Base-by-base conservation (phyloP, 30 jellyfish, hydroid and myxozoan species). In the Aurelia aurita region DNA sequence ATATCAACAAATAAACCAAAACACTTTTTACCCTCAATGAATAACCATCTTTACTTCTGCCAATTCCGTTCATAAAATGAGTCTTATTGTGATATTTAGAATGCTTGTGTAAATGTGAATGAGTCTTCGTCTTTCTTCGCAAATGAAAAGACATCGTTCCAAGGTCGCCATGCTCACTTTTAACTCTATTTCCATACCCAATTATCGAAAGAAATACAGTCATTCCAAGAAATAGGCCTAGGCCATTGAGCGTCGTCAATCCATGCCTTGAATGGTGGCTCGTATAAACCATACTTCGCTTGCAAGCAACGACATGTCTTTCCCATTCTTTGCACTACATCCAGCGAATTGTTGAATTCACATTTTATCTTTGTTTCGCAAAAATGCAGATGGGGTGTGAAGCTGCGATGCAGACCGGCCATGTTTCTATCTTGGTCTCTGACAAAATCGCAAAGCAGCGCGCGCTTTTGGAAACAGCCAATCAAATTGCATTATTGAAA, bases 111-210 rank as follows among this genome's bases (percentile, higher is more conserved):
- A 34, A 3, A 54, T 91, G 98, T 43, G 63, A 54, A 70, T 91
- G 98, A 16, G 69, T 54, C 59, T 92, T 92, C 23, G 96, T 86
- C 55, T 92, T 92, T 54, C 98, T 69, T 58, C 87, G 91, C 69
- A 92, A 71, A 45, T 92, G 95, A 79, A 64, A 92, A 34, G 98
- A 92, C n/a, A 77, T 77, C 10, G 87, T 23, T 26, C 96, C 96
- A 39, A 87, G 90, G 35, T 87, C 96, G 64, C 89, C 90, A 31
- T 87, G 96, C 53, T 83, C 93, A 44, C 87, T 58, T 22, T 27
- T 47, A 53, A 71, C 81, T 57, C 87, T 83, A 14, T 22, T 43
- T 58, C 64, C 60, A 22, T 72, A 25, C 13, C 69, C 55, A 67
- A 69, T 35, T 14, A 67, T 74, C 19, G 62, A 45, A 18, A 45